phyloP scores from a whole-genome alignment of 2,888 invertebrate species.

The Tetranychus truncatus region DNA sequence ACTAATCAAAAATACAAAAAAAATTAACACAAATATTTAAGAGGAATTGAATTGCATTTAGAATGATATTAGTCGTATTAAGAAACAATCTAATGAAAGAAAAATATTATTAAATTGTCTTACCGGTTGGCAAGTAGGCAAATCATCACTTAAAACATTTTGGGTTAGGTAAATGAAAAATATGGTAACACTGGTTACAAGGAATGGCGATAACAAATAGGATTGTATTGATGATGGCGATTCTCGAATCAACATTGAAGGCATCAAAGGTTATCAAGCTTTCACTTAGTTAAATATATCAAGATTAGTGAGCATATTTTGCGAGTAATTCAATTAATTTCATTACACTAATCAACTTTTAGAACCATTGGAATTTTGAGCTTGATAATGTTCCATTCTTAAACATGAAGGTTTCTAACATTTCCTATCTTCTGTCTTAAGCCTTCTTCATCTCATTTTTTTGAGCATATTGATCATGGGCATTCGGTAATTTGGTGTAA shows the following conservation, averaged over 20 bases:
- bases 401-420: too few relatives aligned
- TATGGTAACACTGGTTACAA: neutral
- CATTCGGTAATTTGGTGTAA: neutral
- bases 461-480: neutral
- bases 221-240: neutral
- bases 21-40: neutral
- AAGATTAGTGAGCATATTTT: too few relatives aligned
- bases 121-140: constrained; percentile 9
- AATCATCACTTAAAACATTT: neutral
- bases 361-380: too few relatives aligned
- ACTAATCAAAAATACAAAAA: constrained; percentile 25
- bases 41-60: neutral
- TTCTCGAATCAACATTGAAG: neutral
- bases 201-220: neutral
- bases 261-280: neutral
- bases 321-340: too few relatives aligned
- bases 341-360: too few relatives aligned
- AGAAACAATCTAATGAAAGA: neutral
- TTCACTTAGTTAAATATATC: neutral
- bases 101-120: neutral
- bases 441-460: neutral
- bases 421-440: neutral
- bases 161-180: neutral
- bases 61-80: neutral
- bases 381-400: too few relatives aligned